These are phyloP conservation scores for Mus minutoides DNA, from an alignment of 2,797 vertebrate species.

Conservation along the genomic window DNA sequence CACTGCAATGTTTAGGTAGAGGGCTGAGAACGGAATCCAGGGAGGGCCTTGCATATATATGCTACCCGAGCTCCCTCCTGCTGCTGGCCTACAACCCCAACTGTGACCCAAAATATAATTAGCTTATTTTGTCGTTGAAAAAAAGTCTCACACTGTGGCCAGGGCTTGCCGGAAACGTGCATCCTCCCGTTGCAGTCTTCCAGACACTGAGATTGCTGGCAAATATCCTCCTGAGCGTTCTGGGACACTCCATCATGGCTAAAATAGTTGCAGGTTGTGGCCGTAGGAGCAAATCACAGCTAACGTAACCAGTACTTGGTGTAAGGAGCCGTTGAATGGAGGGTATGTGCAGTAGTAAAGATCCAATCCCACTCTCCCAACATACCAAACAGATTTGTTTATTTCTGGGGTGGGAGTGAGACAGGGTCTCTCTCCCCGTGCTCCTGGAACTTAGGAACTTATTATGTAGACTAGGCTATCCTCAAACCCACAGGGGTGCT, in stretches of 20 bases:
- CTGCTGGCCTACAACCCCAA: too few species aligned
- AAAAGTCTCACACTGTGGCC: neutral
- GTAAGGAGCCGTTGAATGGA: neutral
- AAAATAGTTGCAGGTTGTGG: neutral
- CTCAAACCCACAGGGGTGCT: neutral
- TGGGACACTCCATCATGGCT: neutral
- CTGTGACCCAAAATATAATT: neutral
- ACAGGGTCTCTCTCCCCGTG: neutral
- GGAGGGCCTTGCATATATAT: fast-evolving
- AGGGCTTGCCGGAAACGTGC: neutral
- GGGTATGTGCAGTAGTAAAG: neutral
- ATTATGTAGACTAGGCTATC: neutral
- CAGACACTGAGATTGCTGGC: neutral
- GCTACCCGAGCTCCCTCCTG: neutral
- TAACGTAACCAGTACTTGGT: neutral
- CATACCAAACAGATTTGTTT: neutral
- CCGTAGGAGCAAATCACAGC: neutral
- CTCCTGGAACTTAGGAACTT: neutral
- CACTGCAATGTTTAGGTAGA: neutral
- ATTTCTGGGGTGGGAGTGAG: neutral
- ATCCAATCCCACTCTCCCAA: neutral
- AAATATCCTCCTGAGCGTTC: neutral
- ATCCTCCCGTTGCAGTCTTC: neutral
- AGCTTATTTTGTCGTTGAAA: neutral
- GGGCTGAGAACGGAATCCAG: neutral